Evolutionary conservation across 2,113 vertebrate genomes (phyloP), one percentile per base, ranked within the genome.

Genomic region (Epinephelus lanceolatus): DNA sequence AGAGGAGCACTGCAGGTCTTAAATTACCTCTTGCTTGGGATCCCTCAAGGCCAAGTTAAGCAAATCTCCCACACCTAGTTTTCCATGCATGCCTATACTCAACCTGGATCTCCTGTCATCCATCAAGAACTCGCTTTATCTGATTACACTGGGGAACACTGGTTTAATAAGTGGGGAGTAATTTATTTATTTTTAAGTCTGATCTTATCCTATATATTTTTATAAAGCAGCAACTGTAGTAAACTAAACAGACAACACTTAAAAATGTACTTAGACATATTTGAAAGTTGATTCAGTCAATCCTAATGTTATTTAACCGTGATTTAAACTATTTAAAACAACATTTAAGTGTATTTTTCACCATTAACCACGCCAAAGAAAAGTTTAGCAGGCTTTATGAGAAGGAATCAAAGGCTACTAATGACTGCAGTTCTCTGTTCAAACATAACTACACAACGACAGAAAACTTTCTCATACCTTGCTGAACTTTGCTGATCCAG

Each of bases 41-140:
- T 90, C 86, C 92, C 91, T 91, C 82, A 91, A 92, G 85, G 90
- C 87, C 70, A 82, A 73, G 56, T 71, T 76, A 63, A 86, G 81
- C 71, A 86, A 91, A 87, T 90, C 78, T 88, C 88, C 90, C 90
- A 93, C 92, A 92, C 89, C 91, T 90, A 82, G 76, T 92, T 94
- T 88, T 86, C 51, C 40, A 70, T 84, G 10, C 89, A 84, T 89
- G 87, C 51, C 87, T 80, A n/a, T 62, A 77, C 89, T 60, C 66
- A 86, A 4, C 55, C 67, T 56, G 82, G 47, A 70, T 74, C 27
- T 76, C 18, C 21, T 76, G 61, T 53, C 62, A 71, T 27, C n/a
- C 40, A 55, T 47, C 37, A 56, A 23, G 45, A 66, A 18, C 55
- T 25, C 42, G 45, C 33, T 70, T 33, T 52, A 62, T 83, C 45